These are phyloP conservation scores for Rhamnusium bicolor DNA, from an alignment of 2,888 invertebrate genomes.

Conservation along the genomic window DNA sequence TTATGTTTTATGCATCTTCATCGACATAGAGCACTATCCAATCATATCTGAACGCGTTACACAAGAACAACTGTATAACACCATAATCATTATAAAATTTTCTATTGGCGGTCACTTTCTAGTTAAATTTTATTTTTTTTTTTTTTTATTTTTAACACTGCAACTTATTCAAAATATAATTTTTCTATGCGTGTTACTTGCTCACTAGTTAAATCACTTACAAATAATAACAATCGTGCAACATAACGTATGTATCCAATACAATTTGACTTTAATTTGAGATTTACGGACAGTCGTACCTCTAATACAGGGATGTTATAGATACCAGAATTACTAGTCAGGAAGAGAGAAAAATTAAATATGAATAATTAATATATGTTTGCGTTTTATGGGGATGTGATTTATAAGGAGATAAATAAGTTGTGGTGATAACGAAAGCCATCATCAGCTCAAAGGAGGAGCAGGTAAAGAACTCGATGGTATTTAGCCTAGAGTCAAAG, in stretches of 20 bases:
- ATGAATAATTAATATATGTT: too few relatives aligned
- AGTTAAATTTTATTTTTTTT: slow-evolving; percentile 2
- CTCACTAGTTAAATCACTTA: too few relatives aligned
- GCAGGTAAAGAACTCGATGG: slow-evolving; percentile 19
- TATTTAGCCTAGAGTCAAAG: slow-evolving; percentile 41
- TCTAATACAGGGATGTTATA: too few relatives aligned
- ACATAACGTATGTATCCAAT: too few relatives aligned
- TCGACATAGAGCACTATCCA: slow-evolving; percentile 20
- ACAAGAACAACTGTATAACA: neutral
- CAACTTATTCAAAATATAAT: neutral
- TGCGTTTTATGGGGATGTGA: neutral
- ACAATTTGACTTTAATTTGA: too few relatives aligned
- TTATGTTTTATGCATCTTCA: slow-evolving; percentile 30
- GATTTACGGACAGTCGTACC: too few relatives aligned
- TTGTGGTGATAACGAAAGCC: neutral
- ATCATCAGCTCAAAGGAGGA: neutral
- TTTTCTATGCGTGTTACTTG: too few relatives aligned
- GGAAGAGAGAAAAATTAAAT: too few relatives aligned
- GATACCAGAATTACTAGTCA: too few relatives aligned
- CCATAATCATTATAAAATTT: slow-evolving; percentile 12
- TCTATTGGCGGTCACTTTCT: neutral
- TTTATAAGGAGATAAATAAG: neutral
- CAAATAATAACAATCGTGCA: too few relatives aligned
- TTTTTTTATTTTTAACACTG: slow-evolving; percentile 1
- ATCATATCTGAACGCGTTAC: neutral